Evolutionary conservation across 2,888 invertebrate genomes (phyloP).

Genomic region (Eupithecia abbreviata): DNA sequence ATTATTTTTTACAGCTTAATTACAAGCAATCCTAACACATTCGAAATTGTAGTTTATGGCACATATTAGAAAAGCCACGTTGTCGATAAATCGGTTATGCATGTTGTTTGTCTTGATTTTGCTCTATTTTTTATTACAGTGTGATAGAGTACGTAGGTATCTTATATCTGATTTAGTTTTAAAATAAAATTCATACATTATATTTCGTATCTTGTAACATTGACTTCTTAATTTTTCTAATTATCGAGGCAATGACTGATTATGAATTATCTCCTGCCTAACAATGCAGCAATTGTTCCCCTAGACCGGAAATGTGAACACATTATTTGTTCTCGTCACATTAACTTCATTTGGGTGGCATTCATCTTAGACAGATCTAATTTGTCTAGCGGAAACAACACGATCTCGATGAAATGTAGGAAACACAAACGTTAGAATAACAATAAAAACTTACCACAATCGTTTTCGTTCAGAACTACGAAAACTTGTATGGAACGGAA

Average conservation of each 20-base stretch:
- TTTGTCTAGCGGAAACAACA: constrained; percentile 38
- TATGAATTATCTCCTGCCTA: constrained; percentile 57
- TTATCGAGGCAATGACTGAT: constrained; percentile 58
- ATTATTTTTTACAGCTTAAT: constrained; percentile 29
- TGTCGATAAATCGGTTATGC: neutral
- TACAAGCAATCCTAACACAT: constrained; percentile 18
- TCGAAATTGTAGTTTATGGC: constrained; percentile 25
- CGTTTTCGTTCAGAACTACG: too few species aligned
- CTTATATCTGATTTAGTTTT: neutral
- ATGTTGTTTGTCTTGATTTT: neutral
- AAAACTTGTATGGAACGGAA: neutral
- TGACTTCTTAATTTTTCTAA: constrained; percentile 51
- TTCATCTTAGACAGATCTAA: constrained; percentile 45
- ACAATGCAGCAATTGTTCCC: constrained; percentile 63
- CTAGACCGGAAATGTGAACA: constrained; percentile 55
- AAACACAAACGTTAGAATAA: neutral
- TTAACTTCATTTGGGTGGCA: constrained; percentile 51
- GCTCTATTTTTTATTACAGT: neutral
- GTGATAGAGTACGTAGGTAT: neutral
- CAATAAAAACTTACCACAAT: neutral
- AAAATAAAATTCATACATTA: neutral
- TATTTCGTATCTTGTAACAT: constrained; percentile 7
- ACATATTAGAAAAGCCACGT: constrained; percentile 16
- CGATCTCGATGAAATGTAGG: constrained; percentile 29
- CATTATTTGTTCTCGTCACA: constrained; percentile 55